Evolutionary conservation across 2,113 vertebrate species (phyloP).

Genomic region (Tenebrosternarchus preto): DNA sequence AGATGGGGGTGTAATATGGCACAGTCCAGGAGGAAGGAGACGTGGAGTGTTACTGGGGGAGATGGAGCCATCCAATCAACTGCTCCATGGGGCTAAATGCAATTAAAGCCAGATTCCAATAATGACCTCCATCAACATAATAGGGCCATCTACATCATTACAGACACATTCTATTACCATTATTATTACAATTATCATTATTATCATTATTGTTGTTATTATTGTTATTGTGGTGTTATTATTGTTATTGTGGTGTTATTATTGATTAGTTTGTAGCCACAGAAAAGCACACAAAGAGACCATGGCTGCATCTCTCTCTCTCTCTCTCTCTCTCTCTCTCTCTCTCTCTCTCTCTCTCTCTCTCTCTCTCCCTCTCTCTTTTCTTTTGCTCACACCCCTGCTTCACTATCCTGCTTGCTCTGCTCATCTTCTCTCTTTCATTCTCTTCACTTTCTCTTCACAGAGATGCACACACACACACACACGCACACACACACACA

Average conservation of each 20-base stretch:
- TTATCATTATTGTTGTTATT: conserved; percentile 45
- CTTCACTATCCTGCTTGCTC: conserved; percentile 35
- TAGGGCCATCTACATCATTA: conserved; percentile 52
- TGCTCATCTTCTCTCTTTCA: not conserved
- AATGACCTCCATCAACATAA: conserved; percentile 57
- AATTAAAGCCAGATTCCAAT: conserved; percentile 54
- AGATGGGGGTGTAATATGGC: conserved; percentile 40
- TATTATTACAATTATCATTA: conserved; percentile 53
- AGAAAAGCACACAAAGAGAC: not conserved
- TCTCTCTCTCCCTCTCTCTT: not conserved
- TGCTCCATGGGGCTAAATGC: conserved; percentile 48
- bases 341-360: not conserved
- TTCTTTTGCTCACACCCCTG: not conserved
- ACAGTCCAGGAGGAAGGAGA: conserved; percentile 32
- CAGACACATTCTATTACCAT: conserved; percentile 50
- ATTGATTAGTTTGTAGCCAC: conserved; percentile 46
- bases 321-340: not conserved
- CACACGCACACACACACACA: conserved; percentile 40
- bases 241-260: too few relatives aligned
- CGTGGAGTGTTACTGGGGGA: conserved; percentile 41
- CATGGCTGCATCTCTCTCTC: not conserved
- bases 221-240: conserved; percentile 47
- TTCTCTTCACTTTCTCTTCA: conserved; percentile 30
- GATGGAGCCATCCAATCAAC: conserved; percentile 53
- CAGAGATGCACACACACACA: conserved; percentile 2